A percentile compares a stretch with the other conserved stretches of the same genome.
phyloP scores from a whole-genome alignment of 2,888 invertebrate species.

The Acrobasis repandana region DNA sequence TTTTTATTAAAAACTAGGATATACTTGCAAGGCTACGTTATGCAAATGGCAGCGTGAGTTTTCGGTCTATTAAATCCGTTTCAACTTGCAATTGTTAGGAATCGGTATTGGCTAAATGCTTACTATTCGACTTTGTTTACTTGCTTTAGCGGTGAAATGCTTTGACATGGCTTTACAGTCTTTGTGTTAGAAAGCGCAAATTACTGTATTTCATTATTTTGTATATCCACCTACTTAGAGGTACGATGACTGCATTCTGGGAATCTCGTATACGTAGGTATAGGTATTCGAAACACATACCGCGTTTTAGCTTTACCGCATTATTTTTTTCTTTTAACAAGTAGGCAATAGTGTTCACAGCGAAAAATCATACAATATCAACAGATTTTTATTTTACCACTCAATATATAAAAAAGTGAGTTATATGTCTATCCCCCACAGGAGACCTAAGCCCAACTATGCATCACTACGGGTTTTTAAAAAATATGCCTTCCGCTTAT shows the following conservation, averaged over 20 bases:
- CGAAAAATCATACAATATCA: too few relatives aligned
- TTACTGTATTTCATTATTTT: neutral
- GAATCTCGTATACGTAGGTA: neutral
- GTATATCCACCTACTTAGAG: too few relatives aligned
- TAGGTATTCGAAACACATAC: too few relatives aligned
- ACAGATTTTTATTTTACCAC: too few relatives aligned
- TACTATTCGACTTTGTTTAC: slow-evolving; percentile 14
- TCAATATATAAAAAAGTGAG: too few relatives aligned
- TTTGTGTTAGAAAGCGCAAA: neutral
- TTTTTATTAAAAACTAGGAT: neutral
- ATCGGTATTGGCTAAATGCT: slow-evolving; percentile 40
- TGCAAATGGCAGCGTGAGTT: slow-evolving; percentile 45
- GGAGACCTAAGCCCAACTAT: too few relatives aligned
- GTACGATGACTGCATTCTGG: neutral
- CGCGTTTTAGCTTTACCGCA: too few relatives aligned
- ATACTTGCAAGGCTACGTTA: slow-evolving; percentile 7
- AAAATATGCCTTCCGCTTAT: too few relatives aligned
- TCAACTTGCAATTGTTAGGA: slow-evolving; percentile 46
- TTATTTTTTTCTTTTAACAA: too few relatives aligned
- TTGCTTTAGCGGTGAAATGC: neutral
- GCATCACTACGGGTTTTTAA: too few relatives aligned
- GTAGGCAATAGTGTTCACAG: too few relatives aligned
- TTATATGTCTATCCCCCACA: too few relatives aligned
- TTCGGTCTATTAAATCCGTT: slow-evolving; percentile 59
- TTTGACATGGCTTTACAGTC: neutral